These are phyloP conservation scores for Phortica okadai DNA, from an alignment of 2,888 invertebrate genomes.

Conservation along the genomic window DNA sequence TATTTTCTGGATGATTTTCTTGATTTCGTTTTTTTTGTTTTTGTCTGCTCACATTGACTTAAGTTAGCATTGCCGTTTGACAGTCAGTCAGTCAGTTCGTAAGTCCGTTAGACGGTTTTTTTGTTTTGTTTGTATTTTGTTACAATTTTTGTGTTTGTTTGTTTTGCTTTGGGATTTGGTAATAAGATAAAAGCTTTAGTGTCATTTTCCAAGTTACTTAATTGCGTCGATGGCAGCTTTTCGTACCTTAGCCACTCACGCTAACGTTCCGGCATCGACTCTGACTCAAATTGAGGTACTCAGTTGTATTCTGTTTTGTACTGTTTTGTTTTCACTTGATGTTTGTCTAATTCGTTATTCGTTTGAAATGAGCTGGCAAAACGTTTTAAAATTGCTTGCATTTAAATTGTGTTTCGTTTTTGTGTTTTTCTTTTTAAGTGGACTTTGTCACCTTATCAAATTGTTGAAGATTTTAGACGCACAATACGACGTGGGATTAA, in stretches of 20 bases:
- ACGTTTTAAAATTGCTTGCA: slow-evolving; percentile 22
- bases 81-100: not conserved
- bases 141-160: slow-evolving; percentile 43
- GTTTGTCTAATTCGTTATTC: slow-evolving; percentile 8
- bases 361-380: slow-evolving; percentile 14
- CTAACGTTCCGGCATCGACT: not conserved
- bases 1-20: slow-evolving; percentile 19
- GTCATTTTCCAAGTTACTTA: slow-evolving; percentile 62
- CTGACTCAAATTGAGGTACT: not conserved
- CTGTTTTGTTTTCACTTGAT: not conserved
- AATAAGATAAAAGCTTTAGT: slow-evolving; percentile 67
- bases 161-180: slow-evolving; percentile 46
- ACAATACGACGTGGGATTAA: not conserved
- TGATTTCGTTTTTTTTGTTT: slow-evolving; percentile 46
- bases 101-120: slow-evolving; percentile 39
- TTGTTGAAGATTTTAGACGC: not conserved
- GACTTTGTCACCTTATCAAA: slow-evolving; percentile 7
- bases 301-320: not conserved
- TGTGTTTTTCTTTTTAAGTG: not conserved
- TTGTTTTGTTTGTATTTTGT: slow-evolving; percentile 36
- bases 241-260: not conserved
- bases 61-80: slow-evolving; percentile 1
- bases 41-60: slow-evolving; percentile 39
- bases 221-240: slow-evolving; percentile 55
- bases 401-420: slow-evolving; percentile 8